Evolutionary conservation across 1,140 invertebrate genomes (phyloP).

Genomic region (Aphaenogaster rudis): DNA sequence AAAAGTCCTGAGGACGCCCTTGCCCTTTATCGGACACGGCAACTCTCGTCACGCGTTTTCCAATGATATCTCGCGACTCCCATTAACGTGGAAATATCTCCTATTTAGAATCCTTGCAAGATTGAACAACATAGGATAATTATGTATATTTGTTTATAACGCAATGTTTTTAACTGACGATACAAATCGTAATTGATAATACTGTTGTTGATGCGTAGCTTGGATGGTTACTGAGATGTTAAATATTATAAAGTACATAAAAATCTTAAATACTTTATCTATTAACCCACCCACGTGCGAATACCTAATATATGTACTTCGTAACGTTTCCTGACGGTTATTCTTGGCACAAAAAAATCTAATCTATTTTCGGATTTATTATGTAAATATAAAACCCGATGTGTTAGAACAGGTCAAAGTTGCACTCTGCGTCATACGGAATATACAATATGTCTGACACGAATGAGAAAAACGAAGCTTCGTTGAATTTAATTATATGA

Average conservation of each 20-base stretch:
- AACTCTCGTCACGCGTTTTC: background rate
- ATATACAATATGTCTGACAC: conserved; percentile 37
- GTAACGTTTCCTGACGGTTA: background rate
- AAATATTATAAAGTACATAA: background rate
- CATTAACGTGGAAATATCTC: background rate
- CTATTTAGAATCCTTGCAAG: background rate
- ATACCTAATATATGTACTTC: background rate
- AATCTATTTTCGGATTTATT: conserved; percentile 13
- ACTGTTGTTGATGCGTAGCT: background rate
- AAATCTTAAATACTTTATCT: background rate
- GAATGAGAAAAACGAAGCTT: conserved; percentile 21
- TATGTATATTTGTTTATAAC: background rate
- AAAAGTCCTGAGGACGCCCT: no score
- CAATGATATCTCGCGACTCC: background rate
- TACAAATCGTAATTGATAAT: background rate
- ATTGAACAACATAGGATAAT: background rate
- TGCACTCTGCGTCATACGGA: background rate
- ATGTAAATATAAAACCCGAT: background rate
- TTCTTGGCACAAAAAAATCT: background rate
- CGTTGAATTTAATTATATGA: conserved; percentile 10
- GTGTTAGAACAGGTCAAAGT: background rate
- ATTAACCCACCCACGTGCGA: background rate
- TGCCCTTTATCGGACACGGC: background rate
- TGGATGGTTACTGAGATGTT: background rate
- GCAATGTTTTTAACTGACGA: background rate